Evolutionary conservation across 1,140 invertebrate genomes (phyloP), one percentile per base, ranked within the genome.

Genomic region (Adelges cooleyi): DNA sequence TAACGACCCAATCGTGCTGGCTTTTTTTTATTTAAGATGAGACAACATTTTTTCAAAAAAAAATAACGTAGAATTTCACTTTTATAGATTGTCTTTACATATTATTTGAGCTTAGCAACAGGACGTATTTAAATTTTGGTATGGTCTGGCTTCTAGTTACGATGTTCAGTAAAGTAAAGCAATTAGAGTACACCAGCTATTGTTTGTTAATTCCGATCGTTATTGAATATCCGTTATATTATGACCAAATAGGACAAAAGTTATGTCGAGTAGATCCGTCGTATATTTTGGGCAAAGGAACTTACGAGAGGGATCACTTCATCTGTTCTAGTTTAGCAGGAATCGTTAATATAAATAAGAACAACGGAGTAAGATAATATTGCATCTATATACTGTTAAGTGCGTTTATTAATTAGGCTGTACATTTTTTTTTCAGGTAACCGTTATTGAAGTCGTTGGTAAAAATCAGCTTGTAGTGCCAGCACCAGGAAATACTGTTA

Each of bases 321-420:
- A 87, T 95, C 70, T 90, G 89, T 75, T 83, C 90, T 1, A 85
- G 83, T 70, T 77, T 93, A 67, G 85, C 86, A 38, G 92, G 91
- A 17, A 74, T 83, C 65, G 80, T 92, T 1, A 79, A 82, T 72
- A 76, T 86, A 54, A 72, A 80, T 5, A 77, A 80, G 9, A 33
- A 23, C 18, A 48, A 53, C 9, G 65, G 53, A 8, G 65, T 66
- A 23, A 27, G 1, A 33, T 33, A 33, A 6, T 33, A 6, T 6
- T 33, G 5, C 5, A 5, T 33, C 29, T 6, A 33, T 6, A 33
- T 18, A 36, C n/a, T n/a, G n/a, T n/a, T n/a, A 49, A n/a, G n/a
- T n/a, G n/a, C n/a, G n/a, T 49, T n/a, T 49, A 11, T 9, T 20
- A 8, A 11, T 8, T 9, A 52, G 18, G 25, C 65, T 53, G 54